Evolutionary conservation across 1,140 invertebrate species (phyloP).

Genomic region (Triops longicaudatus): DNA sequence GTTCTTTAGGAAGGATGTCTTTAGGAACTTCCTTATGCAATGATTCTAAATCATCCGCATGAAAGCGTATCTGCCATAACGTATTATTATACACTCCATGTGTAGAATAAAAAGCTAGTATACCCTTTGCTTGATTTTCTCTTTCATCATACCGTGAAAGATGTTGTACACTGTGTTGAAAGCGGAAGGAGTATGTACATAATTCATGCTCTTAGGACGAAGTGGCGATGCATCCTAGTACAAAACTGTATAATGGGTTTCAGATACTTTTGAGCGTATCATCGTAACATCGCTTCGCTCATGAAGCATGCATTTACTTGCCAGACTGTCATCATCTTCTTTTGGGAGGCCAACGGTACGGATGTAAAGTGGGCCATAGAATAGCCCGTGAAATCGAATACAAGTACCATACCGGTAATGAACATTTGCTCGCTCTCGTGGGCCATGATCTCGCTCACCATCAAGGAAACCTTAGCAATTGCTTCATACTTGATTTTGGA

Average conservation of each 20-base stretch:
- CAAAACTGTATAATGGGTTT: neutral
- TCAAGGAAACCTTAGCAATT: slow-evolving; percentile 40
- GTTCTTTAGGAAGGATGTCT: slow-evolving; percentile 67
- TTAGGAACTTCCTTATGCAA: slow-evolving; percentile 65
- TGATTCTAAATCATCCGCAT: slow-evolving; percentile 57
- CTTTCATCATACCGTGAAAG: slow-evolving; percentile 73
- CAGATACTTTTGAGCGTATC: neutral
- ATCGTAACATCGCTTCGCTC: neutral
- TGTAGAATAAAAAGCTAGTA: slow-evolving; percentile 27
- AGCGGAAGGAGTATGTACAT: slow-evolving; percentile 69
- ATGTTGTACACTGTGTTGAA: slow-evolving; percentile 73
- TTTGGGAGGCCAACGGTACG: neutral
- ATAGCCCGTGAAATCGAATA: slow-evolving; percentile 6
- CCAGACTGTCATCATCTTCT: slow-evolving; percentile 1
- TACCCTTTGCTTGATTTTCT: slow-evolving; percentile 69
- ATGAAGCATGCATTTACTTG: slow-evolving; percentile 10
- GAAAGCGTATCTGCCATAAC: slow-evolving; percentile 49
- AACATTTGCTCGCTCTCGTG: slow-evolving; percentile 39
- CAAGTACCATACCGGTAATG: neutral
- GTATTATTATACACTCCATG: neutral
- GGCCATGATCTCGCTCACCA: slow-evolving; percentile 42
- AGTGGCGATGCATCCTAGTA: slow-evolving; percentile 69
- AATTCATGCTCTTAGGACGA: slow-evolving; percentile 73
- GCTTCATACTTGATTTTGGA: slow-evolving; percentile 40
- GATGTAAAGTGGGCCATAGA: neutral